phyloP scores from a whole-genome alignment of 2,113 vertebrate genomes.

The Seriola aureovittata region DNA sequence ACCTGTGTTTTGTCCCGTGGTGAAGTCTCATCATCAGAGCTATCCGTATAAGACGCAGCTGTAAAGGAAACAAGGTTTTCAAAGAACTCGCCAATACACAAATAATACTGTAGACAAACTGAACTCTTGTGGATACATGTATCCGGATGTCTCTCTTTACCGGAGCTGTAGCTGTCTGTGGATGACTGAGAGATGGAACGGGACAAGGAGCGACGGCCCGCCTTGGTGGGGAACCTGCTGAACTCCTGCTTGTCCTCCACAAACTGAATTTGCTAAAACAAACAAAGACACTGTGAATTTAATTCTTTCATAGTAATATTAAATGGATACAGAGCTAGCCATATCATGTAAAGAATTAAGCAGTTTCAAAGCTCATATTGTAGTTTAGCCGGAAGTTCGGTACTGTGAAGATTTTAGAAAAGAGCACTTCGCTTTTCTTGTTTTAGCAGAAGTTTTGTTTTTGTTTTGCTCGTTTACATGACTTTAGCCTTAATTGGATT shows the following conservation, averaged over 20 bases:
- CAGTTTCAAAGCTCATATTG: not conserved
- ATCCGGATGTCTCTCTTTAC: constrained; percentile 68
- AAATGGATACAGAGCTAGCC: not conserved
- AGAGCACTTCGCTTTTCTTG: not conserved
- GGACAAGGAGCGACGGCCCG: constrained; percentile 94
- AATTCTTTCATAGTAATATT: not conserved
- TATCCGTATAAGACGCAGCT: constrained; percentile 96
- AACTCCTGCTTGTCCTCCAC: constrained; percentile 97
- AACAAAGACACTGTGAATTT: not conserved
- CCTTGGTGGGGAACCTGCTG: constrained; percentile 94
- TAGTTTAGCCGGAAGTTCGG: not conserved
- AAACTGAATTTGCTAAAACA: constrained; percentile 92
- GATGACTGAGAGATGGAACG: constrained; percentile 97
- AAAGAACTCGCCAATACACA: not conserved
- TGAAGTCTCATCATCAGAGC: constrained; percentile 95
- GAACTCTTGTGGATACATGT: not conserved
- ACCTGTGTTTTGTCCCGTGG: constrained; percentile 94
- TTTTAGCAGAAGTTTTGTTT: not conserved
- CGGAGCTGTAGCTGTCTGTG: constrained; percentile 96
- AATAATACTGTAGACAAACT: not conserved
- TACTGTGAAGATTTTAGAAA: not conserved
- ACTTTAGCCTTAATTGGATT: not conserved
- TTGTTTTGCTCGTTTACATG: not conserved
- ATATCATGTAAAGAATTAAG: not conserved
- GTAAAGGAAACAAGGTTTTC: not conserved